Percentiles rank a stretch among this genome's conserved stretches.
phyloP scores from a whole-genome alignment of 2,113 vertebrate genomes.

The Saguinus midas region DNA sequence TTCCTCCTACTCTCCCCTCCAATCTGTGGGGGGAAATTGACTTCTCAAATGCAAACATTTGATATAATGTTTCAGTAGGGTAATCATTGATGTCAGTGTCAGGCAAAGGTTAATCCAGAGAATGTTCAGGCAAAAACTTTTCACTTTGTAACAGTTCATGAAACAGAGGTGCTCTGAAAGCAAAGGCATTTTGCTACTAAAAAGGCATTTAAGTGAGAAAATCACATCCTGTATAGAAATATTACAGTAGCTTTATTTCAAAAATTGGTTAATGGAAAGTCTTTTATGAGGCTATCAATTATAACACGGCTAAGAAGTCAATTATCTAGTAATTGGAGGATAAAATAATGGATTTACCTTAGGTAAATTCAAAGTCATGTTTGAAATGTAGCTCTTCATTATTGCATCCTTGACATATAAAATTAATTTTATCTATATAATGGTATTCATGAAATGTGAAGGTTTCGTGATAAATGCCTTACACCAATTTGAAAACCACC shows the following conservation, averaged over 20 bases:
- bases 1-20: background rate
- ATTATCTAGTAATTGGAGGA: constrained; percentile 75
- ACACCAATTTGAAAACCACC: constrained; percentile 50
- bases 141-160: constrained; percentile 53
- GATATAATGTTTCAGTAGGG: constrained; percentile 42
- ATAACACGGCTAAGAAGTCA: constrained; percentile 66
- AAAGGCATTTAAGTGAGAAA: constrained; percentile 61
- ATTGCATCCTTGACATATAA: constrained; percentile 68
- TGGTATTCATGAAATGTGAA: constrained; percentile 72
- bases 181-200: constrained; percentile 45
- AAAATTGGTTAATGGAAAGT: constrained; percentile 68
- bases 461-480: constrained; percentile 61
- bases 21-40: constrained; percentile 18
- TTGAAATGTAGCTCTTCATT: constrained; percentile 72
- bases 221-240: constrained; percentile 23
- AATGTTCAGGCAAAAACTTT: constrained; percentile 50
- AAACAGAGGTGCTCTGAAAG: constrained; percentile 36
- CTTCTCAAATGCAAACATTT: constrained; percentile 62
- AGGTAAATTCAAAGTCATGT: constrained; percentile 69
- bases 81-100: constrained; percentile 26
- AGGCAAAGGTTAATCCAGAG: constrained; percentile 64
- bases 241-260: constrained; percentile 68
- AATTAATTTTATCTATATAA: constrained; percentile 77
- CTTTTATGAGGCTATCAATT: constrained; percentile 75
- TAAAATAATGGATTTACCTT: constrained; percentile 77